phyloP scores from a whole-genome alignment of 30 jellyfish, hydroid and myxozoan species.

The Cassiopea andromeda region DNA sequence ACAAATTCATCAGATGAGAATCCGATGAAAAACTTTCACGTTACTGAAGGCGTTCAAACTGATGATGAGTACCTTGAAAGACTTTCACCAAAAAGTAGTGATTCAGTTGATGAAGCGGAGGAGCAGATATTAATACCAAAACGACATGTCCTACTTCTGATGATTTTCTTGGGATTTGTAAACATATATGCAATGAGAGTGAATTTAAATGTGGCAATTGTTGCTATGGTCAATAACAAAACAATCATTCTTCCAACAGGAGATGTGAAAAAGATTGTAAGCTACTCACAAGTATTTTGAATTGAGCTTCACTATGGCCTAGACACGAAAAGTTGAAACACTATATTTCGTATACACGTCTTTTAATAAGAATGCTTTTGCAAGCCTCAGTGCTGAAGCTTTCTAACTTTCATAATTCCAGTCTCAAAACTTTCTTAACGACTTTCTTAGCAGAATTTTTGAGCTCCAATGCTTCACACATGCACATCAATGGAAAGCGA shows the following conservation, averaged over 20 bases:
- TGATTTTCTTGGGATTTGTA: constrained; percentile 81
- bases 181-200: constrained; percentile 85
- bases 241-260: constrained; percentile 77
- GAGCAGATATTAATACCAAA: constrained; percentile 65
- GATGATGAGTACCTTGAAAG: constrained; percentile 55
- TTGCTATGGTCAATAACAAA: constrained; percentile 86
- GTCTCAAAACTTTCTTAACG: no score
- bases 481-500: no score
- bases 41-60: constrained; percentile 56
- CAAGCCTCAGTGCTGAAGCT: not conserved
- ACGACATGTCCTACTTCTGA: constrained; percentile 65
- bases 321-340: no score
- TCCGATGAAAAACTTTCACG: not conserved
- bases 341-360: no score
- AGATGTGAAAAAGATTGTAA: constrained; percentile 51
- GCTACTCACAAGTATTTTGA: not conserved
- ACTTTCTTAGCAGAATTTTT: no score
- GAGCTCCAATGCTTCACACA: no score
- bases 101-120: constrained; percentile 1
- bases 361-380: no score
- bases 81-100: constrained; percentile 11
- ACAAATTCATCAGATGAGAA: not conserved
- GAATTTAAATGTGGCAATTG: constrained; percentile 82
- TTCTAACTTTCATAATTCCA: no score
- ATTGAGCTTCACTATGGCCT: no score